Percentiles rank a stretch among this genome's conserved stretches.
Evolutionary conservation across 2,113 vertebrate species (phyloP).

Genomic region (Clarias magur): DNA sequence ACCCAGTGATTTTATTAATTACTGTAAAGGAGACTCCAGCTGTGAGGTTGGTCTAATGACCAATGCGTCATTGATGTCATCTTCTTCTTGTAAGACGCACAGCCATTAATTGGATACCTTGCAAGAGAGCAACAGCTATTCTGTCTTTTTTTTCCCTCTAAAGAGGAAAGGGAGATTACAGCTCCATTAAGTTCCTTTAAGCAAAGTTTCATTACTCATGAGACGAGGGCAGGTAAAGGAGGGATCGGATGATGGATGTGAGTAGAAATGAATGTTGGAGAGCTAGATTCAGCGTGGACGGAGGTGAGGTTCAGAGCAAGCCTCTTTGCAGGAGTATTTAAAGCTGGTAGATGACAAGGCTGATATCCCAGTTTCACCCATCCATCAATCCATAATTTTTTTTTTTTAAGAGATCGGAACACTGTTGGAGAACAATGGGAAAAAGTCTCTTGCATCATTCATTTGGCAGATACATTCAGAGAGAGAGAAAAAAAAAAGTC

Average conservation of each 20-base stretch:
- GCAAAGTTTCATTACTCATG: conserved; percentile 56
- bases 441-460: background rate
- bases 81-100: conserved; percentile 49
- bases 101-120: conserved; percentile 52
- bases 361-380: conserved; percentile 44
- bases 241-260: conserved; percentile 56
- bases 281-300: conserved; percentile 33
- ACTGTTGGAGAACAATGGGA: background rate
- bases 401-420: conserved; percentile 1
- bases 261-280: conserved; percentile 33
- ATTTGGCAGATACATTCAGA: background rate
- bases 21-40: background rate
- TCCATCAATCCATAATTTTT: conserved; percentile 36
- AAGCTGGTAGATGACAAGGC: conserved; percentile 51
- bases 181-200: conserved; percentile 55
- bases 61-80: conserved; percentile 48
- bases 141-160: conserved; percentile 28
- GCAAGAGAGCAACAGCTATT: conserved; percentile 41
- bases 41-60: conserved; percentile 30
- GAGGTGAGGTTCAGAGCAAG: conserved; percentile 50
- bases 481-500: background rate
- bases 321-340: conserved; percentile 43
- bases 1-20: too few species aligned
- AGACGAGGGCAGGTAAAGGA: conserved; percentile 39
- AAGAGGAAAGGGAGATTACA: conserved; percentile 48